Percentiles rank a stretch among this genome's conserved stretches.
These are phyloP conservation scores for Carabus problematicus DNA, from an alignment of 2,888 invertebrate genomes.

Conservation along the genomic window DNA sequence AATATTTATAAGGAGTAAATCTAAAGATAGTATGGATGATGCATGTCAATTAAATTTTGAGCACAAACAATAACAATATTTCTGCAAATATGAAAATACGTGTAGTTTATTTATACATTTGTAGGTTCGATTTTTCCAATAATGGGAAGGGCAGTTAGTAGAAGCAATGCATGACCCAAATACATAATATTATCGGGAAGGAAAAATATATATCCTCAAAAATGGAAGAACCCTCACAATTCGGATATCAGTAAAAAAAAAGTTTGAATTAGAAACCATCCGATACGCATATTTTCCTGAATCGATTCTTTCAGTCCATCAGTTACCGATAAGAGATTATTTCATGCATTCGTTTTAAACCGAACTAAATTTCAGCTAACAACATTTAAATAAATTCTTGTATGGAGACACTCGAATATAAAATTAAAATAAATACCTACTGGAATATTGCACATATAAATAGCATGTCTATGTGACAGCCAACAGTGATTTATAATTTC, in stretches of 20 bases:
- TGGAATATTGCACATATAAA: too few relatives aligned
- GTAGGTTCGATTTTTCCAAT: too few relatives aligned
- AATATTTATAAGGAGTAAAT: too few relatives aligned
- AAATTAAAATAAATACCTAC: not conserved
- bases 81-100: too few relatives aligned
- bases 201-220: not conserved
- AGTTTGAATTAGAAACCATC: conserved; percentile 1
- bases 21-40: too few relatives aligned
- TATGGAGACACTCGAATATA: conserved; percentile 1
- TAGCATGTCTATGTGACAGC: too few relatives aligned
- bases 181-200: conserved; percentile 27
- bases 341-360: conserved; percentile 27
- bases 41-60: too few relatives aligned
- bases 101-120: too few relatives aligned
- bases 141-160: too few relatives aligned
- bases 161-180: conserved; percentile 20
- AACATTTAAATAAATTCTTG: conserved; percentile 21
- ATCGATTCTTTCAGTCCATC: conserved; percentile 34
- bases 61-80: too few relatives aligned
- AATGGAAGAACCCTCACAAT: not conserved
- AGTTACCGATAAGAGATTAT: conserved; percentile 33
- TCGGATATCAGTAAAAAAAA: conserved; percentile 23
- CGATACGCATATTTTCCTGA: conserved; percentile 15
- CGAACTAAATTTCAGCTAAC: conserved; percentile 28
- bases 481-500: too few relatives aligned